Conservation (phyloP, 2,113 vertebrate genomes). For the Mystacornis crossleyi region DNA sequence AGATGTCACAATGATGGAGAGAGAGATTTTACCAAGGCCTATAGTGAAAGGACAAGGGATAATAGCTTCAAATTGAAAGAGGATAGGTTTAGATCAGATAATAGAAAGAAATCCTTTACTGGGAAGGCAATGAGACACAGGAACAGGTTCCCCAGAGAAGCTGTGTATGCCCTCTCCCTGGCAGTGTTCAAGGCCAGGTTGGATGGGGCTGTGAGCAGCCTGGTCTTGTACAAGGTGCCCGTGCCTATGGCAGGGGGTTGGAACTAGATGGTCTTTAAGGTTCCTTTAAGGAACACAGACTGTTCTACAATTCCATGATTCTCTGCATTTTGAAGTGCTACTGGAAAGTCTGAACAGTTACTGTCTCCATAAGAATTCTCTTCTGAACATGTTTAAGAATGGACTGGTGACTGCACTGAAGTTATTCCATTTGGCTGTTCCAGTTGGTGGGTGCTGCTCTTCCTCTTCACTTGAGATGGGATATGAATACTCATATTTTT, state of each 20-base stretch:
- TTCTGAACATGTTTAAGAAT: neutral
- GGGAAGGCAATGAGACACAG: neutral
- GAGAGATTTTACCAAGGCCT: neutral
- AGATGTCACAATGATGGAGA: neutral
- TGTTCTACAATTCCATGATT: neutral
- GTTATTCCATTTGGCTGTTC: neutral
- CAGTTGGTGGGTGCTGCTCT: neutral
- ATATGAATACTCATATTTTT: neutral
- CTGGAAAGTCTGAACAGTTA: neutral
- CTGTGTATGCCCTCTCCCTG: too few relatives aligned
- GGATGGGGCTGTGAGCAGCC: neutral
- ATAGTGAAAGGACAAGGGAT: neutral
- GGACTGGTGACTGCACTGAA: neutral
- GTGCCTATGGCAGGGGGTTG: neutral
- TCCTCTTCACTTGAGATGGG: neutral
- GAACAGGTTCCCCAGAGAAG: neutral
- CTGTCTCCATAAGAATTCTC: neutral
- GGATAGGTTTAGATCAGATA: neutral
- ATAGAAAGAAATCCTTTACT: neutral
- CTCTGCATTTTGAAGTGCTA: neutral
- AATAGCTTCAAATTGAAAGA: neutral
- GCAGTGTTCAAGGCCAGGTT: neutral
- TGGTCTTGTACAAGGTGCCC: neutral
- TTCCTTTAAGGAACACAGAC: neutral
- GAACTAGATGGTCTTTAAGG: fast-evolving